phyloP scores from a whole-genome alignment of 2,797 vertebrate genomes.

The Myotis planiceps region DNA sequence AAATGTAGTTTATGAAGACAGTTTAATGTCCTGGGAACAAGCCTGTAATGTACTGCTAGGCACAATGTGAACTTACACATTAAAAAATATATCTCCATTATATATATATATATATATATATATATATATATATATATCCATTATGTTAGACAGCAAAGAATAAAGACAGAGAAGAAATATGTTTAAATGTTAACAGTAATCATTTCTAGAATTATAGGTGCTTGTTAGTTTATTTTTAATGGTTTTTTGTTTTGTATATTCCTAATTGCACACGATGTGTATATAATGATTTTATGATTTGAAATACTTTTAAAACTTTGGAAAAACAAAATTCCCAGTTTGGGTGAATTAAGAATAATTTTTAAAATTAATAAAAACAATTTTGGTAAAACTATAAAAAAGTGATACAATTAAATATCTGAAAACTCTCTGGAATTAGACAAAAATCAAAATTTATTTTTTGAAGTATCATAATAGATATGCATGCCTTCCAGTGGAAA shows the following conservation, averaged over 20 bases:
- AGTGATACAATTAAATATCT: slow-evolving; percentile 45
- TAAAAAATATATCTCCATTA: background rate
- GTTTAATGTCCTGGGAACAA: background rate
- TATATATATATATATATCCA: background rate
- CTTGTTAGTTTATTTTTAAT: slow-evolving; percentile 50
- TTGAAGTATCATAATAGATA: background rate
- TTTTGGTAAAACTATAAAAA: slow-evolving; percentile 5
- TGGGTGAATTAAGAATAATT: background rate
- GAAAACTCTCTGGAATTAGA: slow-evolving; percentile 27
- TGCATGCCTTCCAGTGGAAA: background rate
- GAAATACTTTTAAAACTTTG: slow-evolving; percentile 33
- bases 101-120: no score
- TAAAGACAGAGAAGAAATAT: slow-evolving; percentile 49
- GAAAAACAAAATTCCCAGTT: slow-evolving; percentile 16
- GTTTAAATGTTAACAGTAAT: slow-evolving; percentile 66
- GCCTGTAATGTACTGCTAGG: background rate
- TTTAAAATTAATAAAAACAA: background rate
- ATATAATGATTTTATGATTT: slow-evolving; percentile 28
- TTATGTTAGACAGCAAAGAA: slow-evolving; percentile 52
- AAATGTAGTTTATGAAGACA: background rate
- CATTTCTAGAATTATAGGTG: slow-evolving; percentile 51
- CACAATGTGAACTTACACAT: slow-evolving; percentile 52
- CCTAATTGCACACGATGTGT: background rate
- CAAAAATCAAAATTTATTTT: background rate
- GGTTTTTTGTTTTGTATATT: background rate